A percentile compares a stretch with the other conserved stretches of the same genome.
These are phyloP conservation scores for Geotrupes spiniger DNA, from an alignment of 2,888 invertebrate genomes.

Conservation along the genomic window DNA sequence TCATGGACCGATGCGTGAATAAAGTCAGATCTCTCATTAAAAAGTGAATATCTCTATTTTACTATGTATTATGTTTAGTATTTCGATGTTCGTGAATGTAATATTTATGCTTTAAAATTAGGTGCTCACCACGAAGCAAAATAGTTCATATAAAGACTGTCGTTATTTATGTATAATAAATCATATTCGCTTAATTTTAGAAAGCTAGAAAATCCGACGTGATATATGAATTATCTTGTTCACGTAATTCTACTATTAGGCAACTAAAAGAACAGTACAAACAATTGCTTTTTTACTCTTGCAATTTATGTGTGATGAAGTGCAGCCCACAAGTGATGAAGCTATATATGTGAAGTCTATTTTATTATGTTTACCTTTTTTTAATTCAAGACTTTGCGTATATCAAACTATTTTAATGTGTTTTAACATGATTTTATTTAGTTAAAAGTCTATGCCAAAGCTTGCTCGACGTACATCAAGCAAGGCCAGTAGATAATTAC, in stretches of 20 bases:
- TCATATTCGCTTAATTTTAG: too few species aligned
- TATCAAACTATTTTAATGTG: slow-evolving; percentile 38
- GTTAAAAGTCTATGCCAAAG: slow-evolving; percentile 28
- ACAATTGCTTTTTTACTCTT: slow-evolving; percentile 33
- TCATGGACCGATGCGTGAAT: slow-evolving; percentile 82
- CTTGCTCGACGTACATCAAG: slow-evolving; percentile 34
- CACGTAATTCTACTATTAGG: slow-evolving; percentile 19
- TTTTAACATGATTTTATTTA: slow-evolving; percentile 35
- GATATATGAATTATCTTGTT: too few species aligned
- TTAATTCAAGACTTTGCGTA: slow-evolving; percentile 30
- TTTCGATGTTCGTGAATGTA: neutral
- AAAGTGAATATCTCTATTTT: slow-evolving; percentile 32
- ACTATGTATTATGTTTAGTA: too few species aligned
- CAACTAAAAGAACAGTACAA: slow-evolving; percentile 33
- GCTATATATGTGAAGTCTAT: slow-evolving; percentile 20
- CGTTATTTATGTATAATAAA: too few species aligned
- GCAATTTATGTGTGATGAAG: slow-evolving; percentile 19
- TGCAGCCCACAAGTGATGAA: slow-evolving; percentile 14
- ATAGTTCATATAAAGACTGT: too few species aligned
- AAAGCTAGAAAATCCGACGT: too few species aligned
- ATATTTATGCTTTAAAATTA: slow-evolving; percentile 2
- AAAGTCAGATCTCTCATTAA: slow-evolving; percentile 74
- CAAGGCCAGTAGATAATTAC: slow-evolving; percentile 32
- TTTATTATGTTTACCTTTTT: slow-evolving; percentile 4
- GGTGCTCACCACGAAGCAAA: too few species aligned